phyloP scores from a whole-genome alignment of 2,888 invertebrate genomes.

The Microctonus hyperodae region DNA sequence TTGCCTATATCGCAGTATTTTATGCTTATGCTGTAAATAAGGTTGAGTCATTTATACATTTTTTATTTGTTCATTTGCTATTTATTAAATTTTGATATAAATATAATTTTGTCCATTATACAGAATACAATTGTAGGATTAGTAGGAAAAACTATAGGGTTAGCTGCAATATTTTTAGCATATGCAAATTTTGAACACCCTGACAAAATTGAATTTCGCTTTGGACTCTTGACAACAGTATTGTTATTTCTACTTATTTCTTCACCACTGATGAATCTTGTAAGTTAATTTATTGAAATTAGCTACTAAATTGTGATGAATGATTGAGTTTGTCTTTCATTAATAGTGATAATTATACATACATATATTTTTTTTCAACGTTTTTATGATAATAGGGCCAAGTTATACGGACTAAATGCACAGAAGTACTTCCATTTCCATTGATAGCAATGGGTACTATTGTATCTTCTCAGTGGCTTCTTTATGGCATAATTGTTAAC shows the following conservation, averaged over 20 bases:
- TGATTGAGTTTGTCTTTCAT: neutral
- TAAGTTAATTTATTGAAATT: slow-evolving; percentile 61
- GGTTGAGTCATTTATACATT: slow-evolving; percentile 46
- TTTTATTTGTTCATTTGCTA: neutral
- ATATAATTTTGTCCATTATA: slow-evolving; percentile 19
- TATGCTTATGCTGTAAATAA: slow-evolving; percentile 69
- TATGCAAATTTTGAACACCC: slow-evolving; percentile 75
- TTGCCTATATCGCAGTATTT: slow-evolving; percentile 73
- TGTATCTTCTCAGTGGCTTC: slow-evolving; percentile 80
- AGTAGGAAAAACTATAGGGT: slow-evolving; percentile 66
- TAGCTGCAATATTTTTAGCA: slow-evolving; percentile 69
- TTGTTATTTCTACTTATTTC: slow-evolving; percentile 74
- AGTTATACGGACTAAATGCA: slow-evolving; percentile 81
- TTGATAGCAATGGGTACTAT: slow-evolving; percentile 83
- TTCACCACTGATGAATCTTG: slow-evolving; percentile 75
- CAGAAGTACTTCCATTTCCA: slow-evolving; percentile 87
- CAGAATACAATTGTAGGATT: slow-evolving; percentile 45
- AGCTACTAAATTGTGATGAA: slow-evolving; percentile 24
- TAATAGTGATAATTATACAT: slow-evolving; percentile 28
- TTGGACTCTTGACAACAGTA: slow-evolving; percentile 75
- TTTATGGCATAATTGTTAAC: slow-evolving; percentile 80
- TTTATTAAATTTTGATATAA: neutral
- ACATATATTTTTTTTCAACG: slow-evolving; percentile 26
- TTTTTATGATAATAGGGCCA: slow-evolving; percentile 66
- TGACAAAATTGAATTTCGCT: slow-evolving; percentile 71